Percentiles rank a stretch among this genome's conserved stretches.
Evolutionary conservation across 2,113 vertebrate genomes (phyloP).

Genomic region (Trematocara nigrifrons): DNA sequence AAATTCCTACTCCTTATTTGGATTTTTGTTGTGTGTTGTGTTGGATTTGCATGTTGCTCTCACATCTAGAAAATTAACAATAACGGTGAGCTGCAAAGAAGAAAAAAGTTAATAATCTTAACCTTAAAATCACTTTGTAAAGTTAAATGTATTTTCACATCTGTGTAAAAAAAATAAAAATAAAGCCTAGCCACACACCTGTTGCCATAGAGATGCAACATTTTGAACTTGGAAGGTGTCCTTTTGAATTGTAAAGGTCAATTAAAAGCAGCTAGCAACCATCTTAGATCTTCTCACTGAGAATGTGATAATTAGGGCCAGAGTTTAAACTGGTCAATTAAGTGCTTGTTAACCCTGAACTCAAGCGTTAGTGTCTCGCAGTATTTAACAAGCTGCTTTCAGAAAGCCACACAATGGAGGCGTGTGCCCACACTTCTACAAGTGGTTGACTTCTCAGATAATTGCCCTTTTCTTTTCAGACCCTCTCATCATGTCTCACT

Average conservation of each 20-base stretch:
- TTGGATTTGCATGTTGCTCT: neutral
- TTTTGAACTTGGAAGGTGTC: constrained; percentile 11
- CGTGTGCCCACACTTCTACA: constrained; percentile 37
- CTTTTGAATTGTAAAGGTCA: constrained; percentile 53
- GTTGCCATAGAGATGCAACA: constrained; percentile 63
- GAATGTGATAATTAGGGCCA: constrained; percentile 76
- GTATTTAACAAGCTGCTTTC: constrained; percentile 65
- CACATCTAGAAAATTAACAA: neutral
- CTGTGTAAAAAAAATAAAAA: neutral
- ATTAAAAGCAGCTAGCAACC: constrained; percentile 74
- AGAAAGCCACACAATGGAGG: constrained; percentile 58
- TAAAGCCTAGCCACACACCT: constrained; percentile 13
- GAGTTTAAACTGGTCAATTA: constrained; percentile 71
- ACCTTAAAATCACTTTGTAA: neutral
- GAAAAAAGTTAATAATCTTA: neutral
- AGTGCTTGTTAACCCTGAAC: constrained; percentile 63
- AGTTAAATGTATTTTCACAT: neutral
- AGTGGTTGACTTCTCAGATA: constrained; percentile 69
- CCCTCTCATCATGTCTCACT: constrained; percentile 24
- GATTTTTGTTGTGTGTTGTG: neutral
- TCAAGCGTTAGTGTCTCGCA: constrained; percentile 43
- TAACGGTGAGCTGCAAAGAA: neutral
- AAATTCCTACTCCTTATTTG: neutral
- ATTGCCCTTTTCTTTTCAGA: constrained; percentile 60
- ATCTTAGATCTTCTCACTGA: constrained; percentile 62